Evolutionary conservation across 2,797 vertebrate species (phyloP).

Genomic region (Pseudopleuronectes americanus): DNA sequence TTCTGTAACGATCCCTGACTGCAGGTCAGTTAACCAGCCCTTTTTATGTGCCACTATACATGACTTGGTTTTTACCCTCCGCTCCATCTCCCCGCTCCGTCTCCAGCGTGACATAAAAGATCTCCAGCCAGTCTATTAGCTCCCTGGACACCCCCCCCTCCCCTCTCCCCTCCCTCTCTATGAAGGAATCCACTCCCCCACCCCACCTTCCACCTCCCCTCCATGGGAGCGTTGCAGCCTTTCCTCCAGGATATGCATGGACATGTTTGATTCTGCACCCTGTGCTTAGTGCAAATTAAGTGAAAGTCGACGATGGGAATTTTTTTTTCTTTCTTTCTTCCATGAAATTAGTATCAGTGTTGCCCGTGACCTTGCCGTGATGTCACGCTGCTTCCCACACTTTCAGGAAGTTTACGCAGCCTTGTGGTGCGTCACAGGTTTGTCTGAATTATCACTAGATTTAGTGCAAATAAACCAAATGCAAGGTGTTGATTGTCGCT

Average conservation of each 20-base stretch:
- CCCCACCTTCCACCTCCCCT: slow-evolving; percentile 40
- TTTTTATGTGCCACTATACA: slow-evolving; percentile 11
- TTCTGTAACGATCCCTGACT: neutral
- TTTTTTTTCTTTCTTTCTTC: neutral
- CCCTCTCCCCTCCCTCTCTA: neutral
- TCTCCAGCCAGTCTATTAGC: slow-evolving; percentile 62
- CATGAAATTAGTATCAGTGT: slow-evolving; percentile 14
- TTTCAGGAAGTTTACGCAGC: slow-evolving; percentile 14
- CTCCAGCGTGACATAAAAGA: slow-evolving; percentile 56
- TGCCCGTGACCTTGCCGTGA: slow-evolving; percentile 37
- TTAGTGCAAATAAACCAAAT: slow-evolving; percentile 53
- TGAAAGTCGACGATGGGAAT: slow-evolving; percentile 49
- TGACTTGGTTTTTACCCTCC: slow-evolving; percentile 14
- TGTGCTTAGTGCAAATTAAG: slow-evolving; percentile 67
- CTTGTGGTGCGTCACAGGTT: neutral
- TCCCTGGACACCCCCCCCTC: slow-evolving; percentile 34
- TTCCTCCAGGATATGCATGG: slow-evolving; percentile 66
- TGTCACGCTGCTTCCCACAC: neutral
- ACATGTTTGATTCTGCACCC: slow-evolving; percentile 67
- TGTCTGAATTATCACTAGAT: slow-evolving; percentile 26
- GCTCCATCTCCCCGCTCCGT: slow-evolving; percentile 29
- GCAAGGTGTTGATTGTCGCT: slow-evolving; percentile 66
- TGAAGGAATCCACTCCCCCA: slow-evolving; percentile 60
- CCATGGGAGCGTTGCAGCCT: slow-evolving; percentile 49
- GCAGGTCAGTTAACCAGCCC: slow-evolving; percentile 25